Base-by-base conservation (phyloP, 2,113 vertebrate species). In the Tragelaphus imberbis region DNA sequence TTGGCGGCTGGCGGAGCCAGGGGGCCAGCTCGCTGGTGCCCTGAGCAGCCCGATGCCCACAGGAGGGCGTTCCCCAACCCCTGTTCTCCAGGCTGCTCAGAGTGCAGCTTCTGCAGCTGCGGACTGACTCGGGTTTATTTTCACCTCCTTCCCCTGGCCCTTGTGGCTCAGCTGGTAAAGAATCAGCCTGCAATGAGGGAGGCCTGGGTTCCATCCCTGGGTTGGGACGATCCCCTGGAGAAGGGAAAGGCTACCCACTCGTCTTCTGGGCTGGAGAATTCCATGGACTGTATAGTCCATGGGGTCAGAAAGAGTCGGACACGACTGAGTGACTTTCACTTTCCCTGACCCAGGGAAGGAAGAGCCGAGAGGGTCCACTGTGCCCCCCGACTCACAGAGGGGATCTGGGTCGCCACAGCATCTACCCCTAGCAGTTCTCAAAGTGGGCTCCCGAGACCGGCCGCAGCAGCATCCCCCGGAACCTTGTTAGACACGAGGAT, bases 61-160 rank as follows among this genome's bases (percentile, higher is more conserved):
- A 5, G 0, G 9, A 51, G 36, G 36, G 15, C 53, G 55, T 30
- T 55, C 30, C 28, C 14, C 19, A 19, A 7, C 21, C 11, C 17
- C 40, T 10, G 6, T 33, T 25, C 6, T 2, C 1, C 16, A 19
- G 11, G 19, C 0, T 21, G 13, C 11, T 58, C 28, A 17, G 27
- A 17, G 13, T n/a, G 25, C 49, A 9, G n/a, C 53, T 14, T 61
- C 51, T n/a, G 40, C 59, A 27, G 21, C 23, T 68, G 27, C 15
- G 4, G 40, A 13, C 21, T 1, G 0, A 16, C 17, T 85, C 11
- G 5, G 33, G 16, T 58, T 59, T 47, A 53, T 59, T 84, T 77
- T n/a, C 2, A 23, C 6, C 9, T 68, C 0, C 0, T 55, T 28
- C 40, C 12, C 0, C 13, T 65, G 44, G 23, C 40, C 68, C n/a